These are phyloP conservation scores for Cyanistes caeruleus DNA, from an alignment of 2,113 vertebrate species.

Conservation along the genomic window DNA sequence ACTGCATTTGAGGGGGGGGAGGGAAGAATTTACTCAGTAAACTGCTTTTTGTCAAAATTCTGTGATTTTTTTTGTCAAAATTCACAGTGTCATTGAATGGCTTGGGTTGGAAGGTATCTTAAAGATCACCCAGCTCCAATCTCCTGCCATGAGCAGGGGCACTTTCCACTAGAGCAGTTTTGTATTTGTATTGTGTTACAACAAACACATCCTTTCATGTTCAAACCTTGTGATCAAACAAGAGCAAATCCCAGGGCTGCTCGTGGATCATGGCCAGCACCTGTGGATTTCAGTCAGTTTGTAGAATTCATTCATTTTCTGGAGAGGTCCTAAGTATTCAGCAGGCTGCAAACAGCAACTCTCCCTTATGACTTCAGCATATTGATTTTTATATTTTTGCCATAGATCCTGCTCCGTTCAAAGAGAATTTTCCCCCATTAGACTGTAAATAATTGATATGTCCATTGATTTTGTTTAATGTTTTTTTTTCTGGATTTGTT, in stretches of 20 bases:
- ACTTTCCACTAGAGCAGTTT: neutral
- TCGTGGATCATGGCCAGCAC: neutral
- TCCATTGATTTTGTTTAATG: slow-evolving; percentile 8
- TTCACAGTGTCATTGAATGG: neutral
- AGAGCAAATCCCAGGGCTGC: neutral
- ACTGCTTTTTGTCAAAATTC: neutral
- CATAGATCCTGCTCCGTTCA: neutral
- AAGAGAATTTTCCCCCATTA: neutral
- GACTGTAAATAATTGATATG: slow-evolving; percentile 18
- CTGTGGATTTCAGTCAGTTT: neutral
- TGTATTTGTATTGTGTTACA: neutral
- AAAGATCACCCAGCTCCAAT: neutral
- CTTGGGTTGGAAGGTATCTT: neutral
- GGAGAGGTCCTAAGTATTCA: neutral
- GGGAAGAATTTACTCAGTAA: neutral
- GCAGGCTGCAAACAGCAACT: neutral
- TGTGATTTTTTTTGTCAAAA: neutral
- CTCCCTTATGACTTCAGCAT: neutral
- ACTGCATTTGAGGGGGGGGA: neutral
- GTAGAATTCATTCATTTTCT: neutral
- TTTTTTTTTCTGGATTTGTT: neutral
- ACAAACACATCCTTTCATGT: neutral
- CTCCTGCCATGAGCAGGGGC: neutral
- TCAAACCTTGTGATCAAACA: neutral
- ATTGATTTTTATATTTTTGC: slow-evolving; percentile 17